phyloP scores from a whole-genome alignment of 2,888 invertebrate genomes.

The Archips crataeganus region DNA sequence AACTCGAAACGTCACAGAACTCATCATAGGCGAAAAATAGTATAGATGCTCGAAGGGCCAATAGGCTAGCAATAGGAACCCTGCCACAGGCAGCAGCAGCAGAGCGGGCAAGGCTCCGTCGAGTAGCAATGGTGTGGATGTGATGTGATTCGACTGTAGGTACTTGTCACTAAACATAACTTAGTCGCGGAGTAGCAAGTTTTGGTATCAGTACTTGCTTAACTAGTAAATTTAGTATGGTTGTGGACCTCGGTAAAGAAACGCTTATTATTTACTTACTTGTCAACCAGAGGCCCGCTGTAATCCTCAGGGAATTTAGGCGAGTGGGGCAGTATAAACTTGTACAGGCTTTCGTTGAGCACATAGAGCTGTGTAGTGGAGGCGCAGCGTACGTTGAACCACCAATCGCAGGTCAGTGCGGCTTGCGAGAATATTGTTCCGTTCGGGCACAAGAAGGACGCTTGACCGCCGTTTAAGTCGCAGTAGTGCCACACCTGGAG shows the following conservation, averaged over 20 bases:
- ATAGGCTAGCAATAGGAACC: too few species aligned
- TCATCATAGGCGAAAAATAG: too few species aligned
- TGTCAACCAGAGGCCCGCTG: conserved; percentile 94
- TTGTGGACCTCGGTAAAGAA: too few species aligned
- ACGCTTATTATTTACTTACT: conserved; percentile 77
- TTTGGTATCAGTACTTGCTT: too few species aligned
- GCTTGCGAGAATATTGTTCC: conserved; percentile 97
- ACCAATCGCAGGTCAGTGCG: conserved; percentile 96
- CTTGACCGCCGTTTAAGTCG: conserved; percentile 95
- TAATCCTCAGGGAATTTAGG: conserved; percentile 97
- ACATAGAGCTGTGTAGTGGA: conserved; percentile 94
- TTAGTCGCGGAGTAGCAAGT: not conserved
- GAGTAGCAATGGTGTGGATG: too few species aligned
- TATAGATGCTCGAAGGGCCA: too few species aligned
- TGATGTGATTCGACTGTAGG: not conserved
- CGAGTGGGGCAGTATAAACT: conserved; percentile 93
- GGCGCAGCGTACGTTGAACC: conserved; percentile 96
- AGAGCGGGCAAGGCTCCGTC: too few species aligned
- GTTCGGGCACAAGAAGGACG: conserved; percentile 95
- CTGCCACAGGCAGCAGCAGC: too few species aligned
- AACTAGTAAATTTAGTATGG: too few species aligned
- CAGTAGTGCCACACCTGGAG: conserved; percentile 96
- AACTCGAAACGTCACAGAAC: too few species aligned
- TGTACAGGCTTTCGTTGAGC: conserved; percentile 94
- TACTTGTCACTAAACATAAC: not conserved